Base-by-base conservation (phyloP, 1,140 invertebrate species). In the Drosophila teissieri region DNA sequence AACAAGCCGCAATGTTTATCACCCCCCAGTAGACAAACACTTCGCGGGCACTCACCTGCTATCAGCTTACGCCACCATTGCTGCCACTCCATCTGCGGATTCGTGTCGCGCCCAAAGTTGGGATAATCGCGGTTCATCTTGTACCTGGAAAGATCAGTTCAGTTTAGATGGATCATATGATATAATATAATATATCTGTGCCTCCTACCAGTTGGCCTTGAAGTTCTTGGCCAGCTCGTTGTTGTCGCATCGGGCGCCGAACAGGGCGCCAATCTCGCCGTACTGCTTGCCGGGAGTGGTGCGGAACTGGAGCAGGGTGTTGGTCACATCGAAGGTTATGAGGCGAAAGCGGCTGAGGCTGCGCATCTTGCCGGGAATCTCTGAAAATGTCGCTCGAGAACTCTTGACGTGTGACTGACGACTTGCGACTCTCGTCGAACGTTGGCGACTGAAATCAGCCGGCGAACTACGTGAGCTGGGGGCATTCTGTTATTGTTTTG, bases 261-360 rank as follows among this genome's bases (percentile, higher is more conserved):
- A 94, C 40, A 95, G 93, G 0, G 92, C 92, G 2, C 95, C 96
- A 49, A 96, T 93, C 72, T 94, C 93, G 2, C 94, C 93, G 92
- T 98, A 98, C 79, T 96, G 94, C 57, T 96, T 93, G 51, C 95
- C 96, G n/a, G 96, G 94, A 51, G 94, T 93, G 4, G 94, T 93
- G 22, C 93, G 92, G 79, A 96, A 95, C 86, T 95, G 95, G 22
- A 98, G 91, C 44, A 98, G 91, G 0, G 97, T 98, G 67, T 96
- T 96, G 7, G 96, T 98, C 12, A 97, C 95, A 93, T 98, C 97
- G 90, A 98, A 97, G 14, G 97, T 98, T 48, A 98, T 94, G 69
- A 97, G 92, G 60, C 94, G 93, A 24, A 94, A 93, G 40, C 91
- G 92, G 22, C 92, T 80, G 27, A 93, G 63, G 58, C 91, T 92